Conservation (phyloP, 2,888 invertebrate genomes). For the Gymnoscelis rufifasciata region DNA sequence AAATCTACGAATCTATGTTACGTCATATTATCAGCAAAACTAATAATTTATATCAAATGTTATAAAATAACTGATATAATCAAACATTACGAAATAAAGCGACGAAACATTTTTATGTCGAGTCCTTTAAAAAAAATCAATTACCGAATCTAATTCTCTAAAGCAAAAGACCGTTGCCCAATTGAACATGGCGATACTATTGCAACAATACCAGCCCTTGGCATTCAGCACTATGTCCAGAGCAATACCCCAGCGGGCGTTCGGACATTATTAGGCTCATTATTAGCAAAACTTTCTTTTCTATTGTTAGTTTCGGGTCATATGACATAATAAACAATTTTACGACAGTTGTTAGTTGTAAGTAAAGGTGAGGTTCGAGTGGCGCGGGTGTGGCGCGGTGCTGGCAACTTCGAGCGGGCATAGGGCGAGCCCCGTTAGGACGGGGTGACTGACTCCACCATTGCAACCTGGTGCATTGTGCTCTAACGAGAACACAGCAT, state of each 20-base stretch:
- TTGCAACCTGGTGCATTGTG: conserved; percentile 78
- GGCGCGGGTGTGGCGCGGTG: conserved; percentile 64
- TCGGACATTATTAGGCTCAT: conserved; percentile 42
- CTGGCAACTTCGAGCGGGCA: conserved; percentile 61
- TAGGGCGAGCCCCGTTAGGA: conserved; percentile 76
- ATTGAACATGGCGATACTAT: conserved; percentile 16
- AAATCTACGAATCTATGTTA: conserved; percentile 43
- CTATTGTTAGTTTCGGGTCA: neutral
- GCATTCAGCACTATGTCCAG: neutral
- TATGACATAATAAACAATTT: neutral
- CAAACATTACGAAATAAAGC: no score
- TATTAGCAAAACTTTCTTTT: conserved; percentile 22
- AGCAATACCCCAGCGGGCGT: conserved; percentile 36
- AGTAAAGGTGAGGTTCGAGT: conserved; percentile 30
- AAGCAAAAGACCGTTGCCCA: conserved; percentile 1
- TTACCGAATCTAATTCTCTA: no score
- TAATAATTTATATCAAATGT: conserved; percentile 22
- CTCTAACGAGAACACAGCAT: conserved; percentile 75
- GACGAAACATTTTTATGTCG: no score
- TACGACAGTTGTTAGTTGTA: no score
- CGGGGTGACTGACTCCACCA: conserved; percentile 75
- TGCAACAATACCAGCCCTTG: conserved; percentile 22
- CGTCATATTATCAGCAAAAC: conserved; percentile 8
- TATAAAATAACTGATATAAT: neutral
- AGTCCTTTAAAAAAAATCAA: no score